Evolutionary conservation across 2,113 vertebrate genomes (phyloP).

Genomic region (Motacilla alba): DNA sequence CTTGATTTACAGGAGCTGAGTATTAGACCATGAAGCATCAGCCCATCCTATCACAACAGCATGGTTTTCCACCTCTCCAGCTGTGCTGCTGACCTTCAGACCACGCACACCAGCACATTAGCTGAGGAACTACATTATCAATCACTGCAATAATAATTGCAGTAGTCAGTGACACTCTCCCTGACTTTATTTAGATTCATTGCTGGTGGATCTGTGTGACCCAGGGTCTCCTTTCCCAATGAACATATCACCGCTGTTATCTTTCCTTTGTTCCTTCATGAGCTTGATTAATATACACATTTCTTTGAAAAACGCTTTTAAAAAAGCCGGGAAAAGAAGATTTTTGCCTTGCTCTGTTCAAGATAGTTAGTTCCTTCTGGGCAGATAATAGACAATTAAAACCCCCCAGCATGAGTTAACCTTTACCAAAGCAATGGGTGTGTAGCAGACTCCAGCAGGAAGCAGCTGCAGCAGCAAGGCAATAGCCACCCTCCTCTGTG

Average conservation of each 20-base stretch:
- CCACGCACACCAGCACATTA: not conserved
- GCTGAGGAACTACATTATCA: conserved; percentile 3
- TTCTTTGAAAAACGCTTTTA: not conserved
- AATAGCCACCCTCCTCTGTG: not conserved
- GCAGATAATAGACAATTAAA: conserved; percentile 21
- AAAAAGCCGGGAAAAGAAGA: not conserved
- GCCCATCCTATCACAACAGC: not conserved
- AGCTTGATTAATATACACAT: not conserved
- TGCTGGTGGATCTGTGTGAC: not conserved
- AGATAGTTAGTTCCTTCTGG: not conserved
- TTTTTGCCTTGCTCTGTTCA: not conserved
- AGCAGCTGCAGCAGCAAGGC: not conserved
- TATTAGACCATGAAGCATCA: not conserved
- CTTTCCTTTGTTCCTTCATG: not conserved
- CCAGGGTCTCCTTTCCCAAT: not conserved
- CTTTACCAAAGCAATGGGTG: not conserved
- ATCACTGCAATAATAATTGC: conserved; percentile 25
- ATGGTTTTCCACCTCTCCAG: conserved; percentile 7
- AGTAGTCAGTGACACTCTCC: not conserved
- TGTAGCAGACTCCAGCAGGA: not conserved
- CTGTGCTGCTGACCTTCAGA: conserved; percentile 43
- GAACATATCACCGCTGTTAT: not conserved
- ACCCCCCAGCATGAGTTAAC: not conserved
- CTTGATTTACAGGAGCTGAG: not conserved
- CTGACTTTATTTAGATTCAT: conserved; percentile 25